These are phyloP conservation scores for Amblyopsis rosae DNA, from an alignment of 2,113 vertebrate species.

Conservation along the genomic window DNA sequence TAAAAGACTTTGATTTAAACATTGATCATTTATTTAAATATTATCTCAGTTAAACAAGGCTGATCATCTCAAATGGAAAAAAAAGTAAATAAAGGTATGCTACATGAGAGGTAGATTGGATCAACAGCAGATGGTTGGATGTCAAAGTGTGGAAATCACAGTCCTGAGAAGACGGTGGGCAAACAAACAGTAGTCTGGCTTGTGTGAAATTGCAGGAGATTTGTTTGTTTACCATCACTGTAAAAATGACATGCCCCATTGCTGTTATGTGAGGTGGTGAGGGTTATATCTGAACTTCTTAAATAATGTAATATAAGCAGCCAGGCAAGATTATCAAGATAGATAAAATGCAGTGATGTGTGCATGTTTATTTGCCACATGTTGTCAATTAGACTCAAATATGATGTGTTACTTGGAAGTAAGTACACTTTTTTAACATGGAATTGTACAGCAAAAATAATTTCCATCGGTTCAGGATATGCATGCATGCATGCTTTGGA, in stretches of 20 bases:
- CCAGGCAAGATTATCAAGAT: no score
- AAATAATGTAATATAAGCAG: no score
- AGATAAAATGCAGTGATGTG: no score
- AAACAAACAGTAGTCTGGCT: conserved; percentile 51
- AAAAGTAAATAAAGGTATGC: conserved; percentile 50
- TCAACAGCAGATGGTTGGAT: conserved; percentile 70
- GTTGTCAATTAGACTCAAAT: no score
- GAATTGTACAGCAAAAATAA: no score
- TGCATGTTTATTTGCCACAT: no score
- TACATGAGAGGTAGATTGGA: conserved; percentile 51
- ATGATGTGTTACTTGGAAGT: no score
- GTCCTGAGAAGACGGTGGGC: conserved; percentile 49
- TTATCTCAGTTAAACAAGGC: conserved; percentile 11
- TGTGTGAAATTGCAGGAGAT: conserved; percentile 45
- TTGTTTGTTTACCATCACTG: conserved; percentile 48
- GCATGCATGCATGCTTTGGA: no score
- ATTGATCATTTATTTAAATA: conserved; percentile 13
- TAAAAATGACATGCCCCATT: conserved; percentile 43
- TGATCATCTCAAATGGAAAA: conserved; percentile 42
- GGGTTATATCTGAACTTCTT: background rate
- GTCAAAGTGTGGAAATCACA: conserved; percentile 44
- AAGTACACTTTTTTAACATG: no score
- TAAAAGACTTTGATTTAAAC: conserved; percentile 46
- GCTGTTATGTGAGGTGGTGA: conserved; percentile 30
- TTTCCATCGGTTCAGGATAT: no score